These are phyloP conservation scores for Theocolax elegans DNA, from an alignment of 1,140 invertebrate species.

Conservation along the genomic window DNA sequence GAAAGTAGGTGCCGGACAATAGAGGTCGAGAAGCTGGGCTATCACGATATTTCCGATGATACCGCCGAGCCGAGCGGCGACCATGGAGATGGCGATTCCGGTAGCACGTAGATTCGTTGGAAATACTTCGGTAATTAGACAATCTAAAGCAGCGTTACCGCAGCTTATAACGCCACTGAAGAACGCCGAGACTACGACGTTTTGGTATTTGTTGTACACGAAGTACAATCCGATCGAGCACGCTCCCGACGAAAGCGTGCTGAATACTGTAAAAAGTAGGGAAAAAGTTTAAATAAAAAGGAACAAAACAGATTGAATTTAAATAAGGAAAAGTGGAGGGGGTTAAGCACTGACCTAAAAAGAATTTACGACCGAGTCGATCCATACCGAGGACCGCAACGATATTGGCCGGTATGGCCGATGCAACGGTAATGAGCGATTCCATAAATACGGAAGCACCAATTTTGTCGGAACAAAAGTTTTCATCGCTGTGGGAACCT, in stretches of 20 bases:
- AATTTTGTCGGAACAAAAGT: constrained; percentile 77
- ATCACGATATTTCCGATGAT: constrained; percentile 90
- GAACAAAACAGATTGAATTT: too few relatives aligned
- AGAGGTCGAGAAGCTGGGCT: constrained; percentile 81
- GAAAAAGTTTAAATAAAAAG: too few relatives aligned
- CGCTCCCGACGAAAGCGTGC: constrained; percentile 84
- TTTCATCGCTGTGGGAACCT: constrained; percentile 71
- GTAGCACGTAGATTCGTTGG: constrained; percentile 88
- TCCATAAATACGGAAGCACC: constrained; percentile 83
- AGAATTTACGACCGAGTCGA: constrained; percentile 87
- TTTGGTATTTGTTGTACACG: constrained; percentile 83
- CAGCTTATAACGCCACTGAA: constrained; percentile 90
- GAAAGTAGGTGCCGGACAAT: constrained; percentile 86
- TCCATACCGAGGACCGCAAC: constrained; percentile 82
- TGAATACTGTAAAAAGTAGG: constrained; percentile 75
- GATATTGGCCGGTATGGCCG: constrained; percentile 86
- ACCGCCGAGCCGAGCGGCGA: constrained; percentile 83
- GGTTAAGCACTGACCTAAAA: constrained; percentile 77
- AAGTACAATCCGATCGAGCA: constrained; percentile 88
- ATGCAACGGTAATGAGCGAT: constrained; percentile 85
- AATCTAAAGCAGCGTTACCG: constrained; percentile 88
- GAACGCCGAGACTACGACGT: constrained; percentile 84
- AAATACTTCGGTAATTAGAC: constrained; percentile 89
- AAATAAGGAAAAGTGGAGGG: too few relatives aligned
- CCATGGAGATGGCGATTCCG: constrained; percentile 88